phyloP scores from a whole-genome alignment of 2,797 vertebrate species.

The Mallotus villosus region DNA sequence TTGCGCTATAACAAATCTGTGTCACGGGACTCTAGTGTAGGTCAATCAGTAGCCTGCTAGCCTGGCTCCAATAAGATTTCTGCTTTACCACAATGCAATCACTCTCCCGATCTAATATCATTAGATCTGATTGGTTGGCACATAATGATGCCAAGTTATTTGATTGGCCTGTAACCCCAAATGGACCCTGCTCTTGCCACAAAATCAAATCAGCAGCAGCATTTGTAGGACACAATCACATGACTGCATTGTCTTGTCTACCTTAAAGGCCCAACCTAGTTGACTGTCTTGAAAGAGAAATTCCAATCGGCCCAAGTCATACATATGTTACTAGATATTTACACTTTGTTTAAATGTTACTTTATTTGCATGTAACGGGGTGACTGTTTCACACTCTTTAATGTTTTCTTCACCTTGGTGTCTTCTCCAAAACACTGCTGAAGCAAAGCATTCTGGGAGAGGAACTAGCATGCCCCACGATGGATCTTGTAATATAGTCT shows the following conservation, averaged over 20 bases:
- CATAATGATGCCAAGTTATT: constrained; percentile 2
- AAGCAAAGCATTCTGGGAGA: constrained; percentile 11
- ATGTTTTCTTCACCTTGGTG: neutral
- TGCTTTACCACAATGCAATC: neutral
- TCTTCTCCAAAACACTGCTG: neutral
- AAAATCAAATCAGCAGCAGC: constrained; percentile 37
- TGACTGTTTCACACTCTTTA: constrained; percentile 21
- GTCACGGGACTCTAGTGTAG: neutral
- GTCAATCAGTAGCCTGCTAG: constrained; percentile 4
- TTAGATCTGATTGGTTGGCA: neutral
- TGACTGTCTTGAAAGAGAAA: neutral
- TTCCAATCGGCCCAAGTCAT: constrained; percentile 8
- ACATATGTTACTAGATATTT: constrained; percentile 12
- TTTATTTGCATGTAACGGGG: constrained; percentile 27
- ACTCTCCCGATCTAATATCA: neutral
- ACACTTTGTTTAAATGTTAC: constrained; percentile 14
- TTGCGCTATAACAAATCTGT: neutral
- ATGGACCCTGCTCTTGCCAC: neutral
- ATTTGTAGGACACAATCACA: constrained; percentile 23
- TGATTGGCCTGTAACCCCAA: neutral
- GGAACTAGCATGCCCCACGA: constrained; percentile 10
- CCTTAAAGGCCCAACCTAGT: neutral
- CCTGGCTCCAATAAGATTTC: neutral
- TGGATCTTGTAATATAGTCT: neutral
- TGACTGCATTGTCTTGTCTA: neutral